Evolutionary conservation across 2,888 invertebrate species (phyloP).

Genomic region (Dascillus cervinus): DNA sequence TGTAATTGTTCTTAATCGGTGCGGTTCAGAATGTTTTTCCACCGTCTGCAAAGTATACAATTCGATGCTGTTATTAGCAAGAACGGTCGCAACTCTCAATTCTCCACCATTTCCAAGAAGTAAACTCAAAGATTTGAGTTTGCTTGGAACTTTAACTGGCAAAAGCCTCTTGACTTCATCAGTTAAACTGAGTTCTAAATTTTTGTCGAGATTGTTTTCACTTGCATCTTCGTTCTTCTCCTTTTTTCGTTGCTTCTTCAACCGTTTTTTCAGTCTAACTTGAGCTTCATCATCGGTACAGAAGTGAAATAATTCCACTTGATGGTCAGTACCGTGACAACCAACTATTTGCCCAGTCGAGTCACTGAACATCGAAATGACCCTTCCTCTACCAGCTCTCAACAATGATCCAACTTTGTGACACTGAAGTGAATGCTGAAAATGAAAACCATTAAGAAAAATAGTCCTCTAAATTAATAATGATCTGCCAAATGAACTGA

Average conservation of each 20-base stretch:
- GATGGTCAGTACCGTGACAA: constrained; percentile 76
- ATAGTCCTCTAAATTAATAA: too few relatives aligned
- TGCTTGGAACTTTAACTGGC: constrained; percentile 54
- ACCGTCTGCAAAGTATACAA: constrained; percentile 54
- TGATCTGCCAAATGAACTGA: too few relatives aligned
- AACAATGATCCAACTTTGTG: constrained; percentile 72
- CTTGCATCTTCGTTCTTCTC: constrained; percentile 39
- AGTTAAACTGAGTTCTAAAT: constrained; percentile 47
- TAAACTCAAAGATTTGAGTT: constrained; percentile 63
- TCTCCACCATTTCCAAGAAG: constrained; percentile 65
- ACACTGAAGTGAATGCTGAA: constrained; percentile 62
- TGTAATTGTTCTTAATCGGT: constrained; percentile 55
- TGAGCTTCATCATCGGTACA: constrained; percentile 68
- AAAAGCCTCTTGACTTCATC: constrained; percentile 68
- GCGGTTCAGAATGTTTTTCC: constrained; percentile 46
- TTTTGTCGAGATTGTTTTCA: constrained; percentile 27
- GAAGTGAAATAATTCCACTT: constrained; percentile 77
- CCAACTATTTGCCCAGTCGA: constrained; percentile 62
- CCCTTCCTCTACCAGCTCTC: constrained; percentile 70
- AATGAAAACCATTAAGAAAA: constrained; percentile 21
- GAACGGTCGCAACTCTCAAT: constrained; percentile 56
- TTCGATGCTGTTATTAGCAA: constrained; percentile 70
- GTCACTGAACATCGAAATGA: constrained; percentile 68
- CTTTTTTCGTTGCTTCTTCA: constrained; percentile 66
- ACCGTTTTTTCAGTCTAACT: constrained; percentile 62